A percentile compares a stretch with the other conserved stretches of the same genome.
Evolutionary conservation across 2,888 invertebrate genomes (phyloP).

Genomic region (Dynastes tityus): DNA sequence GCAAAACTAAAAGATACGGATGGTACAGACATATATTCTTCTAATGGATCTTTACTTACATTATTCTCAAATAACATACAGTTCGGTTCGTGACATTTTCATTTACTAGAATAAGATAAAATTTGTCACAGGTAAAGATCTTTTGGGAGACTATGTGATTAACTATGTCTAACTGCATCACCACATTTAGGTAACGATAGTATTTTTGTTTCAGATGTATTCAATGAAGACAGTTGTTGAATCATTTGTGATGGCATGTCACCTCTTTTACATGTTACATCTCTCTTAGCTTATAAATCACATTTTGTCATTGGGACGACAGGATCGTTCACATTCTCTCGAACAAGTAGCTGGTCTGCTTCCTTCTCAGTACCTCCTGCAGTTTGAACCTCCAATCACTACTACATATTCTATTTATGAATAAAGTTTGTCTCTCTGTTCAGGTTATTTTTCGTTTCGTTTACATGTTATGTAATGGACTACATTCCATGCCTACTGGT

Average conservation of each 20-base stretch:
- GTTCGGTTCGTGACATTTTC: no score
- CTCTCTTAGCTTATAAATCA: slow-evolving; percentile 63
- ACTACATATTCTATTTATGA: slow-evolving; percentile 44
- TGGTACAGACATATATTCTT: no score
- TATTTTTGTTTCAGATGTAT: slow-evolving; percentile 59
- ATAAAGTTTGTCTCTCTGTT: slow-evolving; percentile 33
- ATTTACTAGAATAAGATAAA: no score
- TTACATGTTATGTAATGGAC: slow-evolving; percentile 52
- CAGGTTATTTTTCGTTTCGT: slow-evolving; percentile 42
- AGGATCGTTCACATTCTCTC: slow-evolving; percentile 68
- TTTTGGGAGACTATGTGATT: no score
- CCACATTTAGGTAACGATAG: no score
- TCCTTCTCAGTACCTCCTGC: slow-evolving; percentile 62
- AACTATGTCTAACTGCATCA: no score
- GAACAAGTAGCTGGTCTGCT: slow-evolving; percentile 71
- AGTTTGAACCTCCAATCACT: slow-evolving; percentile 62
- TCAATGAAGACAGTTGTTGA: slow-evolving; percentile 60
- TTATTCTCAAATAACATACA: no score
- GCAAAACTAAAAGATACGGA: no score
- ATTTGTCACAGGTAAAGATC: no score
- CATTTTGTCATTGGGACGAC: slow-evolving; percentile 67
- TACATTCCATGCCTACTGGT: slow-evolving; percentile 62
- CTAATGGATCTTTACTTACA: no score
- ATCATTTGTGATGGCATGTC: slow-evolving; percentile 66
- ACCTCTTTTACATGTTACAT: slow-evolving; percentile 67